Base-by-base conservation (phyloP, 1,140 invertebrate species). In the Planococcus citri region DNA sequence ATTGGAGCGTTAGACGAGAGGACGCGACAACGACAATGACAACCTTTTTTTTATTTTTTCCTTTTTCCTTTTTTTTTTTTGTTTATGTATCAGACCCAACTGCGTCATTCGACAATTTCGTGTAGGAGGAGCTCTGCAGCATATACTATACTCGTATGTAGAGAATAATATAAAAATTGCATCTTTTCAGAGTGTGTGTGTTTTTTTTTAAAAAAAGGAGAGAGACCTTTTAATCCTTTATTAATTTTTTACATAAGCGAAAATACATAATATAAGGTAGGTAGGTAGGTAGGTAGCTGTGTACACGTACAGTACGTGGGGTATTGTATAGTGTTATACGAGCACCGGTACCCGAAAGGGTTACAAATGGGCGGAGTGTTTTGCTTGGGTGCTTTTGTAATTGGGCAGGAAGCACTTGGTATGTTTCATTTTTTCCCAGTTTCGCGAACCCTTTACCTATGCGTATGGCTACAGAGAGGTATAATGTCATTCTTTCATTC, bases 311-410 rank as follows among this genome's bases (percentile, higher is more conserved):
- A 9, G 25, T 20, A n/a, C n/a, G n/a, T n/a, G n/a, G n/a, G n/a
- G n/a, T n/a, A n/a, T n/a, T n/a, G n/a, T n/a, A n/a, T n/a, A n/a
- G n/a, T n/a, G n/a, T n/a, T n/a, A n/a, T n/a, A n/a, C n/a, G n/a
- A n/a, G n/a, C n/a, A n/a, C n/a, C n/a, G n/a, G n/a, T n/a, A n/a
- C n/a, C n/a, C n/a, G 60, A 64, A 64, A 25, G 60, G 60, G 60
- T 64, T 64, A 17, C 21, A 9, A 64, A 27, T 64, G 60, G 60
- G 60, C 25, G 60, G 60, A 64, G 60, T 64, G 60, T 64, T 64
- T 64, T 25, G 60, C 60, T 25, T 24, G 20, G 1, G 22, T 64
- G 10, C 10, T 51, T 51, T 64, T 24, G 25, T 64, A 64, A 64
- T 64, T 64, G 60, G 60, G 60, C 60, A 64, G 60, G 60, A 64